Conservation (phyloP, 2,888 invertebrate genomes). For the Tenthredo distinguenda region DNA sequence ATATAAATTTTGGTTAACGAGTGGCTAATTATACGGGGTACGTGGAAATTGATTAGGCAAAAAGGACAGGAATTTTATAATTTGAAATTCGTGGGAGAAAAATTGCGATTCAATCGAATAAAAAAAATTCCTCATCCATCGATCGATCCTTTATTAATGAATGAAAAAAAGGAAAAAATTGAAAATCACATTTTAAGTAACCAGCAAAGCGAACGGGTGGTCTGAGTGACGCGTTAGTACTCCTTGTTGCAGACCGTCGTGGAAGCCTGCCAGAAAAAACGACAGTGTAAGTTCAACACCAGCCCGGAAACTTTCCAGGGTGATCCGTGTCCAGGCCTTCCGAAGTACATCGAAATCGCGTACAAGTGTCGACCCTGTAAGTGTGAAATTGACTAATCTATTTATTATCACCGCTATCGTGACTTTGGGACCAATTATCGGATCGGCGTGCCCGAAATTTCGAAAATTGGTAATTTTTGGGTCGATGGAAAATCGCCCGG, state of each 20-base stretch:
- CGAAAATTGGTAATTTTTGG: neutral
- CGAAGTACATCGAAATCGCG: conserved; percentile 96
- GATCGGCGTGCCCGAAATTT: neutral
- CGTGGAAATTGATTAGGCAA: neutral
- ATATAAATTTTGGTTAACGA: neutral
- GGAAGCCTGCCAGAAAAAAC: conserved; percentile 95
- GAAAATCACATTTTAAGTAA: conserved; percentile 43
- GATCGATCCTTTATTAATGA: neutral
- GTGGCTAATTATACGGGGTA: neutral
- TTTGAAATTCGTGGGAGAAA: neutral
- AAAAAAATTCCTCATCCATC: neutral
- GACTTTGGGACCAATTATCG: neutral
- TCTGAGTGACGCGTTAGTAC: conserved; percentile 84
- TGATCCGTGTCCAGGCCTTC: conserved; percentile 95
- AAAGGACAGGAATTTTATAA: neutral
- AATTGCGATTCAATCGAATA: neutral
- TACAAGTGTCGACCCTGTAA: conserved; percentile 99
- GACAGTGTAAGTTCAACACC: conserved; percentile 94
- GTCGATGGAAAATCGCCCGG: neutral
- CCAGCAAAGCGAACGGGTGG: conserved; percentile 74
- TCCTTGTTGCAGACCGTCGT: conserved; percentile 96
- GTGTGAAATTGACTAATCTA: conserved; percentile 75
- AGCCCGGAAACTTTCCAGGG: conserved; percentile 92
- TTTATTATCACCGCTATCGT: neutral
- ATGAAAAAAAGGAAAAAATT: neutral